Conservation (phyloP, 2,797 vertebrate genomes). For the Lepus townsendii region DNA sequence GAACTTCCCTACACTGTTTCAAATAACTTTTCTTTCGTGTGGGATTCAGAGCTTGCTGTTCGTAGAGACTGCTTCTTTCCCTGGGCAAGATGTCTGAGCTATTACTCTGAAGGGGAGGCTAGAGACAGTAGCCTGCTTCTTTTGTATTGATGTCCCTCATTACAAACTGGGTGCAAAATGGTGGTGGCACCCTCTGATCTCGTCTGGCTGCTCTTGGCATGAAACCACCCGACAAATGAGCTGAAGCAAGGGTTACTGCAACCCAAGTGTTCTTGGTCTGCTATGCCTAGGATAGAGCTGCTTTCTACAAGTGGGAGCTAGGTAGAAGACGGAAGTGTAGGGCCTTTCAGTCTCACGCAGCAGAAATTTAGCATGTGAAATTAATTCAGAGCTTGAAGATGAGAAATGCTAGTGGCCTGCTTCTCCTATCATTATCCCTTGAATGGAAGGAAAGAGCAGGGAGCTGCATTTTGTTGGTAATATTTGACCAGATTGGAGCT, state of each 20-base stretch:
- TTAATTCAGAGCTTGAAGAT: background rate
- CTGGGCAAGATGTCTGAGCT: background rate
- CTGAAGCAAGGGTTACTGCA: background rate
- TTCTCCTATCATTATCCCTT: background rate
- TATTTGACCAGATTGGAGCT: background rate
- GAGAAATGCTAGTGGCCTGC: background rate
- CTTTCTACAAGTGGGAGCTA: background rate
- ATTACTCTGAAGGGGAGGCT: background rate
- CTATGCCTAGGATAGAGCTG: background rate
- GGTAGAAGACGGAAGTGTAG: background rate
- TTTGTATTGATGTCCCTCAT: background rate
- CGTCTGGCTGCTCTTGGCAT: background rate
- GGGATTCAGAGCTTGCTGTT: background rate
- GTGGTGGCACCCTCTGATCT: background rate
- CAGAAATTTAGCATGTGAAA: background rate
- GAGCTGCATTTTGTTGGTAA: background rate
- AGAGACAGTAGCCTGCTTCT: background rate
- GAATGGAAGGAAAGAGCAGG: background rate
- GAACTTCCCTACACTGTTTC: background rate
- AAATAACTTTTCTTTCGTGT: background rate
- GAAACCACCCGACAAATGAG: conserved; percentile 6
- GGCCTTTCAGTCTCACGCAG: background rate
- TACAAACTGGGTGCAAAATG: background rate
- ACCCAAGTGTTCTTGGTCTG: background rate
- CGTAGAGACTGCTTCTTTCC: background rate